Evolutionary conservation across 2,888 invertebrate genomes (phyloP).

Genomic region (Philaethria dido): DNA sequence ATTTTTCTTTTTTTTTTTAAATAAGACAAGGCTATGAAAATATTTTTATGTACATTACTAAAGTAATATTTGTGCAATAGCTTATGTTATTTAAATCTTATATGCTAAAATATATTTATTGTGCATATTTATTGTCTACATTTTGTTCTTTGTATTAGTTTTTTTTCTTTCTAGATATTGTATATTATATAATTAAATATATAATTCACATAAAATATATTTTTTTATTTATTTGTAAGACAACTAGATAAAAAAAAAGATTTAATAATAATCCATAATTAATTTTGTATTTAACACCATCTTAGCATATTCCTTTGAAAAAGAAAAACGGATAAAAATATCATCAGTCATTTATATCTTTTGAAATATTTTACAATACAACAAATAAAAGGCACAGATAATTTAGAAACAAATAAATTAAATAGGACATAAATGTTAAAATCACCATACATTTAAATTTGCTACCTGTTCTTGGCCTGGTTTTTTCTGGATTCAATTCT

Average conservation of each 20-base stretch:
- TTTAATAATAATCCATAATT: no score
- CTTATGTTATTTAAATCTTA: conserved; percentile 7
- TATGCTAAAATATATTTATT: conserved; percentile 1
- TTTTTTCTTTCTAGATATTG: conserved; percentile 1
- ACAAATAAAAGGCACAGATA: conserved; percentile 2
- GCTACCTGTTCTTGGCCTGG: conserved; percentile 74
- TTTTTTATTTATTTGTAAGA: not conserved
- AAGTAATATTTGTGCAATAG: conserved; percentile 14
- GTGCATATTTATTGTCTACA: conserved; percentile 2
- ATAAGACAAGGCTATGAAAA: conserved; percentile 11
- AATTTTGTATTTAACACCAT: not conserved
- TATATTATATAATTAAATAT: not conserved
- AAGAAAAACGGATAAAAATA: not conserved
- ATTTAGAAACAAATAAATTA: conserved; percentile 22
- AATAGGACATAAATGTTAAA: conserved; percentile 6
- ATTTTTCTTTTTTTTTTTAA: not conserved
- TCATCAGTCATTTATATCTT: conserved; percentile 7
- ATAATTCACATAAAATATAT: not conserved
- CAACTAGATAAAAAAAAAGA: no score
- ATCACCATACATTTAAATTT: conserved; percentile 15
- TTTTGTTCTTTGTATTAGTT: conserved; percentile 10
- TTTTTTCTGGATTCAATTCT: conserved; percentile 88
- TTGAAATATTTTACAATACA: no score
- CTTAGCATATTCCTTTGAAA: not conserved
- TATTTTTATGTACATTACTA: conserved; percentile 15